Evolutionary conservation across 2,888 invertebrate species (phyloP), one percentile per base, ranked within the genome.

Genomic region (Mythimna ferrago): DNA sequence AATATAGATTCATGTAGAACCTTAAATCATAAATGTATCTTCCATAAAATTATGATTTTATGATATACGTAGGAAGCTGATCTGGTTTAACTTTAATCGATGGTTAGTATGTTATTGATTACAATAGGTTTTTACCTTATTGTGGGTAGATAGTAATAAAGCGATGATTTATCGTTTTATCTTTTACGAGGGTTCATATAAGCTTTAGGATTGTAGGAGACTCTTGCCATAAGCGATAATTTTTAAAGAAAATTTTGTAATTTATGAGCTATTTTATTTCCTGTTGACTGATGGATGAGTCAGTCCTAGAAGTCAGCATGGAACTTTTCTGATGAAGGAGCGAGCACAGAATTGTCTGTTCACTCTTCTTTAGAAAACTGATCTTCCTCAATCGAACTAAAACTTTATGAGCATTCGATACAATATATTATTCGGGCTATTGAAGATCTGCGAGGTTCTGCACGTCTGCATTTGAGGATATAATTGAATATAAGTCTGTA

Each of bases 21-120:
- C 7, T 5, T 48, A 21, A 35, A 35, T 9, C 38, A 72, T 81
- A 74, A 68, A 71, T 63, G 54, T 10, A 6, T 35, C 26, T 26
- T 21, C 70, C 62, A 66, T 66, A 81, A 66, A 35, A 6, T 66
- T 41, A 38, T 0, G 6, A 16, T 62, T 81, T 79, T 81, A 81
- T 67, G 41, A 67, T 44, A 10, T 53, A 60, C 66, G 81, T 82
- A 58, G 81, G 80, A 63, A 51, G 79, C 38, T 67, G 71, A 53
- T 66, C 70, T 62, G 62, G 53, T 82, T 81, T 56, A 32, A 38
- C 32, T 32, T 62, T 60, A 70, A 57, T 63, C 21, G 51, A 51
- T 60, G 35, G 7, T 53, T 19, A 11, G 32, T 26, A 53, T 62
- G 44, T 82, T 38, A 69, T 68, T 63, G 58, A 54, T 65, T 16